Evolutionary conservation across 2,888 invertebrate genomes (phyloP).

Genomic region (Ochropleura plecta): DNA sequence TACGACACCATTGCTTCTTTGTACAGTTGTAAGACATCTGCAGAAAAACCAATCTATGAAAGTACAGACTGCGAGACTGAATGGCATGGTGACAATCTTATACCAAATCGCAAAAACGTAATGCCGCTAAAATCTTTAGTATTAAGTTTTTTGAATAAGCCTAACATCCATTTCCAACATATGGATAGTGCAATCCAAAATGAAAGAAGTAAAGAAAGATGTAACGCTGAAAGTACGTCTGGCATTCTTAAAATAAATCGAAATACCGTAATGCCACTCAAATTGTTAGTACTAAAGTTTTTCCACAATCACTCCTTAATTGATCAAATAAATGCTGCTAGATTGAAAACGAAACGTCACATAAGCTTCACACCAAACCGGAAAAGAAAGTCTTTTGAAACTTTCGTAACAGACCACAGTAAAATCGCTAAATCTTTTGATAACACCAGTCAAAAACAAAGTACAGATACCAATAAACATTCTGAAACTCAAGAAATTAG

Average conservation of each 20-base stretch:
- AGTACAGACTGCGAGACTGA: conserved; percentile 46
- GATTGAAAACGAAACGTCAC: conserved; percentile 35
- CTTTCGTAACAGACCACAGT: conserved; percentile 9
- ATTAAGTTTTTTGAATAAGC: conserved; percentile 60
- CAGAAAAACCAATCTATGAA: conserved; percentile 3
- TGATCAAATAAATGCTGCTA: conserved; percentile 22
- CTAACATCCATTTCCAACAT: conserved; percentile 20
- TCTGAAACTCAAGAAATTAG: not conserved
- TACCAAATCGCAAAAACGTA: conserved; percentile 20
- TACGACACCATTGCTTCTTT: conserved; percentile 70
- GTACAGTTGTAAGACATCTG: not conserved
- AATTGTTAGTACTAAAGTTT: conserved; percentile 52
- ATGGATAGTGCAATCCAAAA: conserved; percentile 15
- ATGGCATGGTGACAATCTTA: conserved; percentile 14
- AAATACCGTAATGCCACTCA: conserved; percentile 44
- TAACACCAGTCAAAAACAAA: not conserved
- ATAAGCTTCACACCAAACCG: conserved; percentile 4
- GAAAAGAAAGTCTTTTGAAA: conserved; percentile 51
- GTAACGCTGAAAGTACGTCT: not conserved
- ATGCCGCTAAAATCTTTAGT: conserved; percentile 52
- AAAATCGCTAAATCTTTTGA: conserved; percentile 40
- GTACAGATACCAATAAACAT: not conserved
- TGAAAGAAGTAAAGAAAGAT: conserved; percentile 1
- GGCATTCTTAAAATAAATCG: not conserved
- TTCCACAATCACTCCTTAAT: conserved; percentile 47